A percentile compares a stretch with the other conserved stretches of the same genome.
Conservation (phyloP, 2,888 invertebrate species). For the Lasioglossum zephyrum region DNA sequence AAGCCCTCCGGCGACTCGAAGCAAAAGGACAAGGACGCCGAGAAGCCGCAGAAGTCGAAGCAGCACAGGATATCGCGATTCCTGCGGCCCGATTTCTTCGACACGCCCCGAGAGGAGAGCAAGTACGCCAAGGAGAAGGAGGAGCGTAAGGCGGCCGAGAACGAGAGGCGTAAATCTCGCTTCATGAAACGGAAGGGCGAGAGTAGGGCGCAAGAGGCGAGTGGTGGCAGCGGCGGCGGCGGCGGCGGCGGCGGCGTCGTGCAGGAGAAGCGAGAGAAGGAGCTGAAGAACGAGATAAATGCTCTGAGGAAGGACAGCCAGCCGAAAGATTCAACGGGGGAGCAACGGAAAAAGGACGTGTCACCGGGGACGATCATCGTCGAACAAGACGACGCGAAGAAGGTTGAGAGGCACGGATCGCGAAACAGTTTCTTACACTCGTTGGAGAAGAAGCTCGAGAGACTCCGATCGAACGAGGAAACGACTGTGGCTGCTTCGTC, state of each 20-base stretch:
- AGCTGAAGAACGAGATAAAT: constrained; percentile 79
- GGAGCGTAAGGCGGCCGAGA: constrained; percentile 84
- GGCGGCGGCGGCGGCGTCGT: constrained; percentile 44
- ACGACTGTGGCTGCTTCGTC: constrained; percentile 64
- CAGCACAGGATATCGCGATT: constrained; percentile 90
- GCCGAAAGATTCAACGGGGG: constrained; percentile 60
- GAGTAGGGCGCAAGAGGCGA: constrained; percentile 85
- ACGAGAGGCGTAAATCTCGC: constrained; percentile 87
- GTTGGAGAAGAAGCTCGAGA: constrained; percentile 87
- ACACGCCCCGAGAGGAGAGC: constrained; percentile 89
- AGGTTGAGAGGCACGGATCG: constrained; percentile 70
- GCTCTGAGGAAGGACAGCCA: constrained; percentile 74
- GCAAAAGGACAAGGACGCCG: constrained; percentile 13
- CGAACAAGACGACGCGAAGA: constrained; percentile 59
- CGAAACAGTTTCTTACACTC: constrained; percentile 89
- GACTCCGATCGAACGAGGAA: constrained; percentile 80
- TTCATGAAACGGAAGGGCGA: constrained; percentile 89
- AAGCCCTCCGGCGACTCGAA: constrained; percentile 81
- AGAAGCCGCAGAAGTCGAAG: constrained; percentile 76
- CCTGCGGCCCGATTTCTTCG: constrained; percentile 92
- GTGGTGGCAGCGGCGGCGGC: too few species aligned
- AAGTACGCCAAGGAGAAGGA: constrained; percentile 86
- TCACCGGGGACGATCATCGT: background rate
- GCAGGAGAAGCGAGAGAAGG: constrained; percentile 71
- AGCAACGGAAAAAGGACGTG: constrained; percentile 24